Evolutionary conservation across 2,113 vertebrate species (phyloP), one percentile per base, ranked within the genome.

Genomic region (Clarias gariepinus): DNA sequence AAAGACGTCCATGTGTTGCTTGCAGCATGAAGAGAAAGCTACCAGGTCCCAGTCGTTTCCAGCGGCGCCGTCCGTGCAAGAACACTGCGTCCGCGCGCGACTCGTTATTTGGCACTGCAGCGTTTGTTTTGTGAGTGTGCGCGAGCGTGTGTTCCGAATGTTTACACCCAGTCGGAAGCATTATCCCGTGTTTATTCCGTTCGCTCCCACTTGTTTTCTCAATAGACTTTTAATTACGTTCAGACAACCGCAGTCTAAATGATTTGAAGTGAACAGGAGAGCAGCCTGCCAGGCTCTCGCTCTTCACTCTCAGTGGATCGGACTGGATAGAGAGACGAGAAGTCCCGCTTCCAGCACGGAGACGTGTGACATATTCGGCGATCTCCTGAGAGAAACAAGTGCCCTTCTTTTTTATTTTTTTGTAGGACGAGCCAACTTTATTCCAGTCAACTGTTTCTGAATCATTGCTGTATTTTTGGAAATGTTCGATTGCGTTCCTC

Each of bases 221-320:
- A 83, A 83, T 83, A 82, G 83, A 85, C 64, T 85, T 87, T 89
- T 83, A 87, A 86, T 89, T 87, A 89, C 85, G 55, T 74, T 74
- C 81, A 87, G 57, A 80, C 61, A 28, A 81, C 84, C 36, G 18
- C 83, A n/a, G 83, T 47, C 64, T 73, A 74, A 82, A 33, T 33
- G 23, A 41, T 71, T 82, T 58, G 77, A 82, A 77, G 87, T 81
- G 87, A 82, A n/a, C 63, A 30, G 76, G 12, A 77, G 83, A 12
- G 53, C 66, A 76, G 21, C 68, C 61, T 74, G 55, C 69, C 68
- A 68, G 60, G n/a, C 84, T 57, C 84, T 57, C 76, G 5, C 84
- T 57, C 74, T 79, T 77, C 73, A 53, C 41, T 77, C 74, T 57
- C 52, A 25, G 76, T 52, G 83, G 36, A 81, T 81, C 81, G 82